Base-by-base conservation (phyloP, 2,113 vertebrate species). In the Ia io region DNA sequence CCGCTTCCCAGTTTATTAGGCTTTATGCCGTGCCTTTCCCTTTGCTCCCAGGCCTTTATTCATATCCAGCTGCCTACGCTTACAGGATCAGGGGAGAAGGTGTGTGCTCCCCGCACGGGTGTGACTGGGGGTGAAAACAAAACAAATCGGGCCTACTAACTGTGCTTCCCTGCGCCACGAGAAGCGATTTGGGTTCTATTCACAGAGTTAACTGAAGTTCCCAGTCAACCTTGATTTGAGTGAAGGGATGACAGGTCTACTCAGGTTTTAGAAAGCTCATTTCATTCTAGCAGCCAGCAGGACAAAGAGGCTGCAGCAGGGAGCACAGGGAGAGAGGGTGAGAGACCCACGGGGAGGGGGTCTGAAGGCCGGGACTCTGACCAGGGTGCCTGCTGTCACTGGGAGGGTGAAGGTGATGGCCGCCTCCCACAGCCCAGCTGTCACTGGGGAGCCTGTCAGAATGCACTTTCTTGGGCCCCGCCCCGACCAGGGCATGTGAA, bases 201-300 rank as follows among this genome's bases (percentile, higher is more conserved):
- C 42, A 32, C 5, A 79, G 63, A 86, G 13, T 89, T 53, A 94
- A 37, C 28, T 42, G 56, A 32, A 49, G 7, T 51, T 23, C 32
- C 73, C 10, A 30, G 25, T 70, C 51, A 86, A 69, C 18, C 37
- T 83, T 73, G 82, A 59, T 69, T 84, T 47, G 28, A 84, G 59
- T 14, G 70, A 89, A 35, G 40, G n/a, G 93, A 37, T 49, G 74
- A 56, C 20, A 76, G 28, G 18, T 47, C 49, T 1, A 35, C 42
- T 87, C 12, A 40, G 35, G 22, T 74, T 77, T 92, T 56, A 51
- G 71, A 49, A 88, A 59, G 51, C 51, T 59, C n/a, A 13, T 80
- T 88, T 59, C n/a, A 13, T 80, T 88, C 51, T 53, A 71, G 80
- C 28, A 93, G n/a, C 11, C 40, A 93, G 23, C 9, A 40, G 25